A percentile compares a stretch with the other conserved stretches of the same genome.
Evolutionary conservation across 1,140 invertebrate species (phyloP).

Genomic region (Laodelphax striatellus): DNA sequence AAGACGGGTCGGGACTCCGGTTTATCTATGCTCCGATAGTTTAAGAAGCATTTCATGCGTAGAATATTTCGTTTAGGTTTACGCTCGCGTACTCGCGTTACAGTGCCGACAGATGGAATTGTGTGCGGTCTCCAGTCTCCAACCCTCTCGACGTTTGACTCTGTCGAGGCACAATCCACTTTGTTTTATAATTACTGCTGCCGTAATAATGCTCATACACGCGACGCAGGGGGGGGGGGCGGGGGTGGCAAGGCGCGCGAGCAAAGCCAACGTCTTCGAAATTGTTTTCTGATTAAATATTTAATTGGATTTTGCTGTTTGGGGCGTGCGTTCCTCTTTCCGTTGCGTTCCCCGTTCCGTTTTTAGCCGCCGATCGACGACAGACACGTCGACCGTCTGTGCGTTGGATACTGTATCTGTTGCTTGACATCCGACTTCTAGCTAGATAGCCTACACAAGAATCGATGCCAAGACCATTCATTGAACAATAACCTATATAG

Average conservation of each 20-base stretch:
- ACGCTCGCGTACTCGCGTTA: slow-evolving; percentile 2
- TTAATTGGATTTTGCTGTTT: slow-evolving; percentile 16
- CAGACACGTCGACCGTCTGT: no score
- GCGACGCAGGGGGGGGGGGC: background rate
- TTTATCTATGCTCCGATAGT: slow-evolving; percentile 22
- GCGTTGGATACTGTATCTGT: no score
- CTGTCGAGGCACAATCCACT: slow-evolving; percentile 10
- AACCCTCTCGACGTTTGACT: background rate
- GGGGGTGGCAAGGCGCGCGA: no score
- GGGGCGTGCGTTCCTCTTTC: background rate
- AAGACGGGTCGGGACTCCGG: slow-evolving; percentile 5
- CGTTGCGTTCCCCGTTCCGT: no score
- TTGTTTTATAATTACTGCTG: slow-evolving; percentile 18
- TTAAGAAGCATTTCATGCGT: slow-evolving; percentile 20
- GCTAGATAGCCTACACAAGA: no score
- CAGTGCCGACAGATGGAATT: slow-evolving; percentile 15
- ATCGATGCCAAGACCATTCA: no score
- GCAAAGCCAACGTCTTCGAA: slow-evolving; percentile 15
- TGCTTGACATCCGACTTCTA: no score
- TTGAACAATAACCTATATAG: no score
- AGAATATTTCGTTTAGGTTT: slow-evolving; percentile 18
- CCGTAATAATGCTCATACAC: slow-evolving; percentile 13
- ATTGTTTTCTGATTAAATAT: slow-evolving; percentile 23
- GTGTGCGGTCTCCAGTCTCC: slow-evolving; percentile 7
- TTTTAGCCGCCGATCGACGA: no score